Base-by-base conservation (phyloP, 2,113 vertebrate species). In the Phycodurus eques region DNA sequence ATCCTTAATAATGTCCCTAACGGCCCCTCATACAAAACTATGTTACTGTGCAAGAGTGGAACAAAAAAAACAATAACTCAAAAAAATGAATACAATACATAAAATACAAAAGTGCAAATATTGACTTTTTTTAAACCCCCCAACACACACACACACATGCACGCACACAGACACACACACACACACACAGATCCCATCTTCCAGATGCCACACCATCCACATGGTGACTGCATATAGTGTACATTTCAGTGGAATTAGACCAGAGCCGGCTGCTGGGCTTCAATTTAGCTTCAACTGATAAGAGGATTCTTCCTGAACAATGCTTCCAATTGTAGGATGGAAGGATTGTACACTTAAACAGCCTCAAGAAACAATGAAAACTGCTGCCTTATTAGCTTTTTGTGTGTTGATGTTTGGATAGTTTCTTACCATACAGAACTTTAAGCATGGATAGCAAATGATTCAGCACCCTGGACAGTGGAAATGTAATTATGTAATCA, bases 241-340 rank as follows among this genome's bases (percentile, higher is more conserved):
- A 89, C 88, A 92, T 92, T 90, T 92, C 85, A 84, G 72, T 72
- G 86, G 74, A 86, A 81, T 71, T 81, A 83, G 83, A 89, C 80
- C 88, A 79, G 69, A n/a, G 86, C 84, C 66, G 78, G 83, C 80
- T 81, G 83, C 86, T 46, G 79, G 81, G 80, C 75, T 75, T 39
- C 77, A 70, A 71, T 81, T 73, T 61, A 71, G 60, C 79, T 73
- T 73, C 17, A 49, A 53, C 83, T 81, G 91, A 92, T 91, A 91
- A 92, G 90, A 82, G 77, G n/a, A 72, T 74, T 79, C 80, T 72
- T 65, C 39, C 68, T 80, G 83, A 89, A 88, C 92, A 92, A 88
- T 86, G 83, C 73, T 31, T 81, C 76, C 81, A 70, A 85, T 84
- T 87, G 83, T 88, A 72, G 75, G 75, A 56, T 22, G 70, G 73